These are phyloP conservation scores for Euphydryas editha DNA, from an alignment of 2,888 invertebrate genomes.

Conservation along the genomic window DNA sequence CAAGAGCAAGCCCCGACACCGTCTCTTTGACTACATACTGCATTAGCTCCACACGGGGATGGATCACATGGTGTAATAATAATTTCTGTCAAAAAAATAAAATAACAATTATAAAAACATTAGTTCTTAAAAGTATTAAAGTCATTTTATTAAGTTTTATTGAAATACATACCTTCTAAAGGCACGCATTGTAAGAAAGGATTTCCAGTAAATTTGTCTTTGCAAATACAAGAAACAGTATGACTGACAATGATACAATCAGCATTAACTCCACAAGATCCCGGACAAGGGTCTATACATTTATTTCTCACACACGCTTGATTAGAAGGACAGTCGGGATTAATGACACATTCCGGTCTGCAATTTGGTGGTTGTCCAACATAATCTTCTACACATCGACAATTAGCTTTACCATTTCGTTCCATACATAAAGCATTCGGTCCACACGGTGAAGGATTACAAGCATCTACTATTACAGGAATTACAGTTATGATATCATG, in stretches of 20 bases:
- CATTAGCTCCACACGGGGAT: constrained; percentile 94
- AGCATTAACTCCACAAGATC: constrained; percentile 91
- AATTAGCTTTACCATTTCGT: constrained; percentile 86
- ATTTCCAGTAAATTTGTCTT: constrained; percentile 90
- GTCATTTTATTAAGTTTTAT: too few species aligned
- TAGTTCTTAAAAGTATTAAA: not conserved
- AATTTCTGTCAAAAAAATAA: constrained; percentile 71
- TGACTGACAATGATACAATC: constrained; percentile 92
- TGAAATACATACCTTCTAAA: constrained; percentile 72
- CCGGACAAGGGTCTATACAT: constrained; percentile 92
- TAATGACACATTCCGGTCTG: constrained; percentile 92
- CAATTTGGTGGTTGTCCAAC: constrained; percentile 92
- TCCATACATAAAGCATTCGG: constrained; percentile 90
- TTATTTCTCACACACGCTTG: constrained; percentile 91
- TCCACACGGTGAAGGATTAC: constrained; percentile 91
- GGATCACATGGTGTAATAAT: constrained; percentile 90
- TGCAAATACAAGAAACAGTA: constrained; percentile 91
- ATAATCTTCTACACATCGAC: constrained; percentile 90
- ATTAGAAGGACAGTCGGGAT: constrained; percentile 90
- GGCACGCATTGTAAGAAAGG: constrained; percentile 90
- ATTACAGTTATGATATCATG: constrained; percentile 77
- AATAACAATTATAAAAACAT: constrained; percentile 1
- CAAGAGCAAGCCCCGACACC: constrained; percentile 92
- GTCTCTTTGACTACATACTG: constrained; percentile 89
- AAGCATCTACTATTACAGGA: constrained; percentile 81